Percentiles rank a stretch among this genome's conserved stretches.
Conservation (phyloP, 2,797 vertebrate species). For the Lerista edwardsae region DNA sequence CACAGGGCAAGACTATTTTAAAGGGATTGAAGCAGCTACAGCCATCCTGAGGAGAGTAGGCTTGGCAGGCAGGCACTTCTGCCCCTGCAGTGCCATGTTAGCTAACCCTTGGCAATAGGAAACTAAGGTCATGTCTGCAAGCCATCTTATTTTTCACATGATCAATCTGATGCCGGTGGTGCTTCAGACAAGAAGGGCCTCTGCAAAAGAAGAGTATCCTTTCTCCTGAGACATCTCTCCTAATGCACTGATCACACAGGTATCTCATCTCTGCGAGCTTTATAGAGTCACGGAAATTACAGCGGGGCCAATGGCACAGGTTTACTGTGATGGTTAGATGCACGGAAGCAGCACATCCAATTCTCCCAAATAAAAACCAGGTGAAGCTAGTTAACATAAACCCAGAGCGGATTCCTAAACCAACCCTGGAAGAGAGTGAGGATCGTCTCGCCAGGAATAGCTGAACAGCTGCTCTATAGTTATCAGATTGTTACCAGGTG, state of each 20-base stretch:
- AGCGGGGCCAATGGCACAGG: background rate
- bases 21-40: too few species aligned
- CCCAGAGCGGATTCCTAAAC: background rate
- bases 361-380: background rate
- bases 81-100: background rate
- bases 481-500: background rate
- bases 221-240: background rate
- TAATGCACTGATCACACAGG: too few species aligned
- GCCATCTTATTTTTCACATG: background rate
- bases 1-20: too few species aligned
- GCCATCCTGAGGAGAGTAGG: too few species aligned
- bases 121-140: background rate
- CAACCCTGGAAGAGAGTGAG: background rate
- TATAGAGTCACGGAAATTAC: background rate
- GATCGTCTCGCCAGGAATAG: background rate
- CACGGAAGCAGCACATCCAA: background rate
- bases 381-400: background rate
- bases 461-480: background rate
- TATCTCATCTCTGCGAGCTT: background rate
- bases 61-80: too few species aligned
- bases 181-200: background rate
- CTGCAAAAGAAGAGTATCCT: background rate
- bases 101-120: background rate
- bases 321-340: background rate
- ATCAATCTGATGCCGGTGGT: background rate